These are phyloP conservation scores for Trematomus loennbergii DNA, from an alignment of 2,113 vertebrate genomes.

Conservation along the genomic window DNA sequence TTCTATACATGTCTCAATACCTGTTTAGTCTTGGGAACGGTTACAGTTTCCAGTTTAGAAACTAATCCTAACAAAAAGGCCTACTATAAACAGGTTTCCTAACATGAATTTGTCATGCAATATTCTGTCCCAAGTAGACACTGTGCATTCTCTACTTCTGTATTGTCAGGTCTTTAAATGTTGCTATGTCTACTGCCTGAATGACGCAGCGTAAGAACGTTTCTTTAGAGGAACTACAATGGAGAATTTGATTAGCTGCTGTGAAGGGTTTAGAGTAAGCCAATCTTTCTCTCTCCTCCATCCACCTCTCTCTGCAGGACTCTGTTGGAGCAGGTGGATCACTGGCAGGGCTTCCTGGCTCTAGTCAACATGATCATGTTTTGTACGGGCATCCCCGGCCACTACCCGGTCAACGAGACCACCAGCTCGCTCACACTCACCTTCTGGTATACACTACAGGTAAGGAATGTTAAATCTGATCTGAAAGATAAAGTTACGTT, in stretches of 20 bases:
- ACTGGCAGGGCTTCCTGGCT: conserved; percentile 98
- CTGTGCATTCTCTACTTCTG: background rate
- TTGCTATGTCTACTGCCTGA: background rate
- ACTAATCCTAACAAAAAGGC: background rate
- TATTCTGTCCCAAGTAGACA: background rate
- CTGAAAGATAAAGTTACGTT: background rate
- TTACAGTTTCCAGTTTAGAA: background rate
- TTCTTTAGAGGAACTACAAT: conserved; percentile 6
- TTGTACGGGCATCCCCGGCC: conserved; percentile 98
- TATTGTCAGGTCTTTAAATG: background rate
- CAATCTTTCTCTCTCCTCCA: background rate
- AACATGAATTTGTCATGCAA: background rate
- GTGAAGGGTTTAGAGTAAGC: background rate
- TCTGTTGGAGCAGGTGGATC: conserved; percentile 96
- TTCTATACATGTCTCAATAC: background rate
- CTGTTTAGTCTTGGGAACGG: background rate
- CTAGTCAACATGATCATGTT: conserved; percentile 99
- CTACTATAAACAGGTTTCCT: background rate
- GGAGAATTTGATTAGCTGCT: background rate
- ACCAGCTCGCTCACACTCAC: conserved; percentile 98
- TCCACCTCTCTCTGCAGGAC: conserved; percentile 81
- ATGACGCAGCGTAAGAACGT: background rate
- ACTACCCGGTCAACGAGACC: conserved; percentile 98
- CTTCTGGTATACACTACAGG: conserved; percentile 98
- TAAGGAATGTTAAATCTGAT: conserved; percentile 56